Percentiles rank a stretch among this genome's conserved stretches.
These are phyloP conservation scores for Cheirogaleus major DNA, from an alignment of 2,797 vertebrate genomes.

Conservation along the genomic window DNA sequence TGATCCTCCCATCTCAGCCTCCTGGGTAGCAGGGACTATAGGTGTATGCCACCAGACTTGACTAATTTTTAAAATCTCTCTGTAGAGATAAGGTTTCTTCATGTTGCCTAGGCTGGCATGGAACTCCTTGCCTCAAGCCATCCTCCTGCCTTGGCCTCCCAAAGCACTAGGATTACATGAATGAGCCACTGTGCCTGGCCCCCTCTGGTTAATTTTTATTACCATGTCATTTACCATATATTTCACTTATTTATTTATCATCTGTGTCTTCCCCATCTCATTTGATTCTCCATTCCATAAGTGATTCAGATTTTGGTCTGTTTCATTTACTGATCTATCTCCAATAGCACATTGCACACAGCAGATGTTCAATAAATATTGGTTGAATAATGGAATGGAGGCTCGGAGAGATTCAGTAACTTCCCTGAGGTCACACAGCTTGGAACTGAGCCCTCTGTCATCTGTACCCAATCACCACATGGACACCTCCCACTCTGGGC, in stretches of 20 bases:
- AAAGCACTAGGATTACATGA: not conserved
- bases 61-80: not conserved
- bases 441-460: not conserved
- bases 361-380: not conserved
- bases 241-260: not conserved
- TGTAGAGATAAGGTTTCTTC: not conserved
- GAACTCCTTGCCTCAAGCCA: not conserved
- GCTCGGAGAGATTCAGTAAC: not conserved
- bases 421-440: not conserved
- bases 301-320: not conserved
- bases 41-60: not conserved
- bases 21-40: not conserved
- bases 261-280: not conserved
- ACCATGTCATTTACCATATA: not conserved
- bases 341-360: not conserved
- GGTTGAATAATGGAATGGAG: not conserved
- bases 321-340: not conserved
- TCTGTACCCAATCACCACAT: not conserved
- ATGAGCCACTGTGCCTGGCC: not conserved
- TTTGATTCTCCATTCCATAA: not conserved
- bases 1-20: not conserved
- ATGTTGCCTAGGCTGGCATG: not conserved
- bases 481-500: not conserved
- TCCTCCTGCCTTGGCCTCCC: not conserved
- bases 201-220: constrained; percentile 8